Base-by-base conservation (phyloP, 2,113 vertebrate genomes). In the Cathartes aura region DNA sequence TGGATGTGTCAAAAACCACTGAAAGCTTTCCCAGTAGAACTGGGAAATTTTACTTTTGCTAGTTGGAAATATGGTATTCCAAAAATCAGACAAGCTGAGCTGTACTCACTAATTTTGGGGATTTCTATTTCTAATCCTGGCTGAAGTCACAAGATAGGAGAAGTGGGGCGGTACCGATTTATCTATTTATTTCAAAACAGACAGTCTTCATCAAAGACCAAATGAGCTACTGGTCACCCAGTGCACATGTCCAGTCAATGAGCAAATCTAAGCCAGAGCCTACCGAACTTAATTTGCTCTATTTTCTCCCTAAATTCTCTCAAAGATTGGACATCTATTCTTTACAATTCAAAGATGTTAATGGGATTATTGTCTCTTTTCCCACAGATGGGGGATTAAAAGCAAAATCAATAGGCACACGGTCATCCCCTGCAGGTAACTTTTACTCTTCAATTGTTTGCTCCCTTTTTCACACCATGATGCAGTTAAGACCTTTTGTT, bases 41-140 rank as follows among this genome's bases (percentile, higher is more conserved):
- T 38, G 38, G 38, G 38, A 38, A 90, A 21, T 40, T 60, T 38
- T 55, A 5, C 10, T 62, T 92, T 66, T 60, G 4, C 23, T 62
- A 29, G 5, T 8, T 50, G 20, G 30, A 71, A 71, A 79, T 24
- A 67, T 0, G 1, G 2, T 30, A 27, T 78, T 73, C 9, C 13
- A 66, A 66, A 83, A 79, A 50, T 47, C 34, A 72, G 32, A 11
- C 18, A 88, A 85, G 15, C 3, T 52, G 22, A 75, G 9, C 15
- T 42, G 3, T 85, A 75, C 3, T 7, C 32, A n/a, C 26, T 38
- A 9, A 48, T 60, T 50, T 53, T 4, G 1, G 4, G 2, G 1
- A 15, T 83, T 79, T 75, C 13, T 50, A 2, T 67, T 85, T 75
- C 11, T 68, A 45, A 42, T 59, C 29, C 13, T 21, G 2, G 8